Conservation (phyloP, 1,140 invertebrate genomes). For the Saxidomus purpurata region DNA sequence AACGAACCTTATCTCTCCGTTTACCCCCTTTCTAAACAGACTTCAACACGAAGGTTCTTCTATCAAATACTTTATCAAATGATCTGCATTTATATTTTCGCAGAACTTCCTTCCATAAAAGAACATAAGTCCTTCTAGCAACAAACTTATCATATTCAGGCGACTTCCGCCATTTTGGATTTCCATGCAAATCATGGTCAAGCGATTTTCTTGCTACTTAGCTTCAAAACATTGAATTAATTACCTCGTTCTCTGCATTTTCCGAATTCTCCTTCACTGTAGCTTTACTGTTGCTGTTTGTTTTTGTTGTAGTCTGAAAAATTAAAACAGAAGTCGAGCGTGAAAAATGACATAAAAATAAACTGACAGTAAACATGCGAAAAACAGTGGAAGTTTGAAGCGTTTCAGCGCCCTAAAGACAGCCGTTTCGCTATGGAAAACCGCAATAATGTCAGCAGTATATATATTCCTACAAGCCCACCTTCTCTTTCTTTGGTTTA, state of each 20-base stretch:
- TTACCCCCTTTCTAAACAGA: no score
- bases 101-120: no score
- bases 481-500: conserved; percentile 87
- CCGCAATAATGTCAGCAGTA: background rate
- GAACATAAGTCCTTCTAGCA: background rate
- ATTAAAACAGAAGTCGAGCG: conserved; percentile 6
- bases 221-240: conserved; percentile 50
- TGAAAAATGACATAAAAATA: conserved; percentile 4
- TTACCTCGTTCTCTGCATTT: conserved; percentile 87
- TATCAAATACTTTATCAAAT: no score
- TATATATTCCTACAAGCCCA: conserved; percentile 74
- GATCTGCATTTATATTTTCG: no score
- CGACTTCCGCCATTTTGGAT: conserved; percentile 81
- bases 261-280: conserved; percentile 86
- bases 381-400: background rate
- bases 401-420: background rate
- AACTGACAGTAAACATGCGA: conserved; percentile 42
- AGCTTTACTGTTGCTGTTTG: conserved; percentile 86
- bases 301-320: conserved; percentile 87
- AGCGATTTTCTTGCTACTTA: background rate
- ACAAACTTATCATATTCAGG: conserved; percentile 47
- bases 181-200: conserved; percentile 63
- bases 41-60: no score
- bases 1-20: no score
- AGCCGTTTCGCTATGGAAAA: background rate